Percentiles rank a stretch among this genome's conserved stretches.
phyloP scores from a whole-genome alignment of 1,140 invertebrate genomes.

The Nautilus pompilius region DNA sequence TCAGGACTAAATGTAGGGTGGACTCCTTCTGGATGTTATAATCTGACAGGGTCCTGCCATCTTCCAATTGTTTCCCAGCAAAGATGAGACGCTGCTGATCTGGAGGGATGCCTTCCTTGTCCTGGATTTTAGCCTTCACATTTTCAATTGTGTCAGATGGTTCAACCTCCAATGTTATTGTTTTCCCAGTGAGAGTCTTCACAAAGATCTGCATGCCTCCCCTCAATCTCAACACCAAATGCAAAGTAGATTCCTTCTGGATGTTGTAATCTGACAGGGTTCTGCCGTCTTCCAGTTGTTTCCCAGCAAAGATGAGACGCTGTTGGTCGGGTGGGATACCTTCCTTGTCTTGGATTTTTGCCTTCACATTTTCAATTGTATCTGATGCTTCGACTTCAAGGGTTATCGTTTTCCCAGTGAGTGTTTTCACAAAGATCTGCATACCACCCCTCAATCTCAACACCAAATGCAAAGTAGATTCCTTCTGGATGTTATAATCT shows the following conservation, averaged over 20 bases:
- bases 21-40: slow-evolving; percentile 93
- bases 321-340: slow-evolving; percentile 79
- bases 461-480: slow-evolving; percentile 76
- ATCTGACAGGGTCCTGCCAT: slow-evolving; percentile 66
- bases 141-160: slow-evolving; percentile 89
- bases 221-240: slow-evolving; percentile 33
- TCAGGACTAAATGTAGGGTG: slow-evolving; percentile 68
- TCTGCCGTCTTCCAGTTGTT: slow-evolving; percentile 39
- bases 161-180: slow-evolving; percentile 81
- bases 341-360: slow-evolving; percentile 80
- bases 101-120: slow-evolving; percentile 52
- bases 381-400: slow-evolving; percentile 88
- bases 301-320: slow-evolving; percentile 59
- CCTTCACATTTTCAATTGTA: slow-evolving; percentile 92
- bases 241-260: slow-evolving; percentile 63
- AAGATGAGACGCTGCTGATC: slow-evolving; percentile 65
- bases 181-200: slow-evolving; percentile 60
- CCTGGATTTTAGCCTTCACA: slow-evolving; percentile 88
- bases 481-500: slow-evolving; percentile 78
- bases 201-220: slow-evolving; percentile 61
- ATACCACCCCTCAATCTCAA: slow-evolving; percentile 80
- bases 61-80: slow-evolving; percentile 65
- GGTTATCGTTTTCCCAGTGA: slow-evolving; percentile 93
- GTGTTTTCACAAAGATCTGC: slow-evolving; percentile 91
- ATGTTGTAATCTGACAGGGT: slow-evolving; percentile 76